Evolutionary conservation across 2,113 vertebrate genomes (phyloP).

Genomic region (Leptocoma aspasia): DNA sequence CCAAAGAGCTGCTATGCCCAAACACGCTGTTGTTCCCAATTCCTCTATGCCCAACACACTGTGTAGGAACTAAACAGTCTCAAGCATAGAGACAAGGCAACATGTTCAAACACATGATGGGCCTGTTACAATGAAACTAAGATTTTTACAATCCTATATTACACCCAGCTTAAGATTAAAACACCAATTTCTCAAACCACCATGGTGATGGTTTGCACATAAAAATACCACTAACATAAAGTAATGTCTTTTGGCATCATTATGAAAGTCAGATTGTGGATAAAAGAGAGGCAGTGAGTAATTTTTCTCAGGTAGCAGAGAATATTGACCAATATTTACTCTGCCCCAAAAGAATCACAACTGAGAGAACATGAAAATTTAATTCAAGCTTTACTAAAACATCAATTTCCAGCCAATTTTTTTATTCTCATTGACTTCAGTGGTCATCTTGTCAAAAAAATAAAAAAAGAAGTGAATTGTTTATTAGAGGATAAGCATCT

Average conservation of each 20-base stretch:
- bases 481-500: not conserved
- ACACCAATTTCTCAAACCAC: not conserved
- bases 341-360: not conserved
- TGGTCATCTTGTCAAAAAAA: not conserved
- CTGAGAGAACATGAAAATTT: not conserved
- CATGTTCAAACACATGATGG: not conserved
- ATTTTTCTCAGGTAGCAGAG: not conserved
- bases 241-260: not conserved
- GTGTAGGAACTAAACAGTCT: not conserved
- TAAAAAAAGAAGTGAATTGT: not conserved
- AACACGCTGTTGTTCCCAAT: not conserved
- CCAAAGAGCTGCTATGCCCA: not conserved
- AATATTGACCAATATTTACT: not conserved
- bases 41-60: accelerated
- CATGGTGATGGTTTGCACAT: not conserved
- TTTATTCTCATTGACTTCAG: not conserved
- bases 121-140: not conserved
- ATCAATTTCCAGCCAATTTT: not conserved
- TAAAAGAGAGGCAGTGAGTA: not conserved
- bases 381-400: not conserved
- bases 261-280: not conserved
- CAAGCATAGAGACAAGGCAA: not conserved
- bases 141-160: not conserved
- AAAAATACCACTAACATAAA: not conserved
- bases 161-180: not conserved